These are phyloP conservation scores for Hyaena hyaena DNA, from an alignment of 2,113 vertebrate species.

Conservation along the genomic window DNA sequence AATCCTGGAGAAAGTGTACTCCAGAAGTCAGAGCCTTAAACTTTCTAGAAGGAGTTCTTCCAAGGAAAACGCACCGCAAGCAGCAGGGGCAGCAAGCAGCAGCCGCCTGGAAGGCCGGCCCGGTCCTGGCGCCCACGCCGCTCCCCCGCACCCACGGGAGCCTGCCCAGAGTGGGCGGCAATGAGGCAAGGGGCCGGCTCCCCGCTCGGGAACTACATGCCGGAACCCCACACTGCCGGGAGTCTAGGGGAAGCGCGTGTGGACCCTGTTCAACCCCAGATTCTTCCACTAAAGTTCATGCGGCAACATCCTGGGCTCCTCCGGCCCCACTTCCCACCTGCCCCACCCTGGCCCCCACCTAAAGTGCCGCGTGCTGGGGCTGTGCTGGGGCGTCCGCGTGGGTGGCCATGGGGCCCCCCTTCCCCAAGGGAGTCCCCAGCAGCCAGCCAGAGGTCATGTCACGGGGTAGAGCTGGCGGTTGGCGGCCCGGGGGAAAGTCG, in stretches of 20 bases:
- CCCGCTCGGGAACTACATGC: neutral
- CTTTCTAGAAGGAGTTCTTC: neutral
- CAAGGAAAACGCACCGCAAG: neutral
- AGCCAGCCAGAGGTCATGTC: neutral
- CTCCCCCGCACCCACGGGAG: neutral
- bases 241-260: neutral
- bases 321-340: neutral
- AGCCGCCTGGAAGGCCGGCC: neutral
- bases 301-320: neutral
- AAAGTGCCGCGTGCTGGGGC: slow-evolving; percentile 64
- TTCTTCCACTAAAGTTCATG: neutral
- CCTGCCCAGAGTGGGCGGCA: neutral
- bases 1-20: neutral
- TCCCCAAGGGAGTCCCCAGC: neutral
- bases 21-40: neutral
- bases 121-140: neutral
- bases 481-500: neutral
- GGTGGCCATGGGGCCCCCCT: neutral
- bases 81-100: neutral
- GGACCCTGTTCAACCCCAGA: neutral
- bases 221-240: neutral
- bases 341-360: neutral
- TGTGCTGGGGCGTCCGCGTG: neutral
- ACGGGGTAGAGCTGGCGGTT: neutral
- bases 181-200: neutral